Base-by-base conservation (phyloP, 2,113 vertebrate species). In the Hippoglossus stenolepis region DNA sequence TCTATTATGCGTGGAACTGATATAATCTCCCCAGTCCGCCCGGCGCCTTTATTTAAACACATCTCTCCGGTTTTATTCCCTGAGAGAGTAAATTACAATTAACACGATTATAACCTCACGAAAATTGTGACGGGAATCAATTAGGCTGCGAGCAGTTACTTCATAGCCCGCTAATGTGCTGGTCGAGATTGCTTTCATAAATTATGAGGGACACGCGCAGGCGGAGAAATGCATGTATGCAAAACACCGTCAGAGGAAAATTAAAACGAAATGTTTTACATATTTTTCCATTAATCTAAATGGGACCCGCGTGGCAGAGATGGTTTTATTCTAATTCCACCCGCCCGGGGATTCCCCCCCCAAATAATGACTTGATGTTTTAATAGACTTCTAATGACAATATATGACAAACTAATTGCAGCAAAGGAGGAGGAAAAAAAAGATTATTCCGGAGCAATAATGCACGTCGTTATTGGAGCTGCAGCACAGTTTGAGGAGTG, bases 201-300 rank as follows among this genome's bases (percentile, higher is more conserved):
- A 96, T 97, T 95, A 96, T 94, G 95, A 94, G 94, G 93, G 94
- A 91, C 91, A 65, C 20, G 51, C 51, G 90, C 90, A 90, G 85
- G 89, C 84, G 59, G 89, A 78, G 91, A 84, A 91, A 93, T 87
- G 87, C 87, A 80, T 90, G 93, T 91, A 94, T 94, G 94, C 94
- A 93, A 92, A 95, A 94, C 95, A 94, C 93, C 75, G 94, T 94
- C 94, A 88, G 90, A 71, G 94, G 94, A 94, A 94, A 92, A 94
- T 95, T 95, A 95, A 95, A 94, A 95, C 89, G 93, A 94, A 95
- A 96, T 91, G 93, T 91, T 95, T 96, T 95, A 94, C 95, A 96
- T 96, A 95, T 97, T 96, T 96, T 96, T 95, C 94, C 95, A 97
- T 97, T 97, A 96, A 96, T 97, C 95, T 96, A 95, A 95, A 95